Conservation (phyloP, 2,797 vertebrate species). For the Menidia menidia region DNA sequence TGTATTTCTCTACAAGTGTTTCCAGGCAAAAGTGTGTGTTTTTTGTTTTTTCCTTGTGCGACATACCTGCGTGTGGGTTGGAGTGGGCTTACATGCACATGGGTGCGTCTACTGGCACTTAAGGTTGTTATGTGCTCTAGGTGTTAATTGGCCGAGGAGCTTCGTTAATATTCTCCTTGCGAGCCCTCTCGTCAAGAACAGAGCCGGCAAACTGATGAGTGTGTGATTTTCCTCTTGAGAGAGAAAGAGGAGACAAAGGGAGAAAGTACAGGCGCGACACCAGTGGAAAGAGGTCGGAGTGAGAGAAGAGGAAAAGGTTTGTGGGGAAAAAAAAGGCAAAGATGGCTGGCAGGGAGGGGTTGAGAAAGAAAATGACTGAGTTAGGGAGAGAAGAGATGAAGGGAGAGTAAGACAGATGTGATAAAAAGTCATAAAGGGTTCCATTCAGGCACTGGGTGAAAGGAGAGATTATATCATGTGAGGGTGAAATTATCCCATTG, state of each 20-base stretch:
- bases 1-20: conserved; percentile 22
- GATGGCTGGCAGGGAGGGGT: conserved; percentile 40
- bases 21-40: conserved; percentile 11
- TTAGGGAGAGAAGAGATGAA: conserved; percentile 43
- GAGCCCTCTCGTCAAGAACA: conserved; percentile 80
- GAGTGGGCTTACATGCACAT: conserved; percentile 8
- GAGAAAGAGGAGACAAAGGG: conserved; percentile 36
- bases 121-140: conserved; percentile 85
- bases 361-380: conserved; percentile 47
- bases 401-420: conserved; percentile 55
- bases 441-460: conserved; percentile 76
- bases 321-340: conserved; percentile 43
- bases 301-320: conserved; percentile 43
- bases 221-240: conserved; percentile 82
- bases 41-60: neutral
- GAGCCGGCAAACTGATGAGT: conserved; percentile 86
- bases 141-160: conserved; percentile 86
- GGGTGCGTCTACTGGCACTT: conserved; percentile 65
- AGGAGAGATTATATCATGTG: conserved; percentile 82
- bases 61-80: neutral
- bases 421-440: conserved; percentile 79
- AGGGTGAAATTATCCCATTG: conserved; percentile 79
- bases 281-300: conserved; percentile 68
- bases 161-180: conserved; percentile 87
- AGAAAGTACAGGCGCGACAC: conserved; percentile 62